Evolutionary conservation across 2,113 vertebrate species (phyloP), one percentile per base, ranked within the genome.

Genomic region (Ceuthmochares aereus): DNA sequence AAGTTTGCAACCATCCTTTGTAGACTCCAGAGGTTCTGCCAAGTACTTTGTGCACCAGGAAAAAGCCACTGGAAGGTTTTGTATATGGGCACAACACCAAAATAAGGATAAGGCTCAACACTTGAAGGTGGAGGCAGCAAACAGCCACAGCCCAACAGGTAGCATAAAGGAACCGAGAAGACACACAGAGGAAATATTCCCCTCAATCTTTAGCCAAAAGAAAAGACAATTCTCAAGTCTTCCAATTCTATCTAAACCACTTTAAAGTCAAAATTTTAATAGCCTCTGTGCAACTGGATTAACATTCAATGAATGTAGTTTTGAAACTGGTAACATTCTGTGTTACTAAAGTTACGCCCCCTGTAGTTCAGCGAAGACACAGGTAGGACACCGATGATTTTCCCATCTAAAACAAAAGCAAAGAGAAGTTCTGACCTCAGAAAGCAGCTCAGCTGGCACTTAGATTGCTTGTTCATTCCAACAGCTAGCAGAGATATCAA

Each of bases 401-500:
- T 70, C 43, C 34, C 52, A 56, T 13, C 72, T 90, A 63, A 87
- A 93, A 70, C 9, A 81, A 81, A 86, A 76, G 22, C 37, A 81
- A 89, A 70, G 86, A 96, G 84, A 81, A 47, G 11, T 81, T 96
- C 64, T 84, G 74, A 86, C 52, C 83, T 81, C 73, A 84, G 52
- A 92, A 88, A 67, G 51, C 49, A 87, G 74, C 56, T 43, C 47
- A 91, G 66, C 13, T 87, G 81, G 78, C 92, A 90, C 72, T 77
- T 56, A 84, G 56, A 74, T 67, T 93, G 40, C 79, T 84, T 84
- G 20, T 47, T 86, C 36, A 34, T 70, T 80, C 34, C 64, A 84
- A 78, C 26, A 84, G 64, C 56, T 78, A 86, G 34, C 68, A 55
- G 76, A 93, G 68, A 81, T 40, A 87, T 4, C 42, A 81, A 55